A percentile compares a stretch with the other conserved stretches of the same genome.
Evolutionary conservation across 2,797 vertebrate genomes (phyloP).

Genomic region (Antennarius maculatus): DNA sequence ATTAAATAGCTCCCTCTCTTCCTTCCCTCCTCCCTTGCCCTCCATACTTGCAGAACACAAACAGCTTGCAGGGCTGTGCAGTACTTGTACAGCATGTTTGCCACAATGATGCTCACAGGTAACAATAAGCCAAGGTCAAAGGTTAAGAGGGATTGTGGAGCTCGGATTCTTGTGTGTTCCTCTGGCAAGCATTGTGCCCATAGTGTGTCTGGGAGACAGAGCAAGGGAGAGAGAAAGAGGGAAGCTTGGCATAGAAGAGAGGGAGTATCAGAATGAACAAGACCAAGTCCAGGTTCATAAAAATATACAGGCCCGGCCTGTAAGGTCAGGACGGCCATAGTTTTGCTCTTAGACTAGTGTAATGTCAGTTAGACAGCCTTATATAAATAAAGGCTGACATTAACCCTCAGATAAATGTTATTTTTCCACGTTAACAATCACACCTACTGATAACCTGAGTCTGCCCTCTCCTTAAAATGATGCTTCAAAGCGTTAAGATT

Average conservation of each 20-base stretch:
- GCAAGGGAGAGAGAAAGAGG: slow-evolving; percentile 56
- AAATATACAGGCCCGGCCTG: slow-evolving; percentile 33
- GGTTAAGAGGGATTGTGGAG: slow-evolving; percentile 83
- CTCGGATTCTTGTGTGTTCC: slow-evolving; percentile 71
- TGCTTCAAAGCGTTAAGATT: neutral
- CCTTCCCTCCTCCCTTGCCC: slow-evolving; percentile 77
- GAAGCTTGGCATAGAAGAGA: slow-evolving; percentile 50
- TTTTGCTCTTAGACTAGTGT: slow-evolving; percentile 11
- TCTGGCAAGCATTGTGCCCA: slow-evolving; percentile 69
- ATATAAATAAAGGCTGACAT: slow-evolving; percentile 6
- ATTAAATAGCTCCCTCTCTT: slow-evolving; percentile 86
- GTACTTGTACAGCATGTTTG: slow-evolving; percentile 75
- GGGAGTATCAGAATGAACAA: slow-evolving; percentile 51
- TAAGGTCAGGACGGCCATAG: slow-evolving; percentile 30
- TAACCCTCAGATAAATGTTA: neutral
- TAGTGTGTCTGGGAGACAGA: slow-evolving; percentile 68
- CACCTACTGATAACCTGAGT: slow-evolving; percentile 4
- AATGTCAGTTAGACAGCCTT: slow-evolving; percentile 4
- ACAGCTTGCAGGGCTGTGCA: slow-evolving; percentile 81
- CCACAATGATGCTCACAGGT: slow-evolving; percentile 80
- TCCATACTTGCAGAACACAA: slow-evolving; percentile 78
- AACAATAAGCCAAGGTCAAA: slow-evolving; percentile 82
- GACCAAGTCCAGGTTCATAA: slow-evolving; percentile 37
- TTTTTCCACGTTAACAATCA: slow-evolving; percentile 2
- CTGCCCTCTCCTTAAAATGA: slow-evolving; percentile 3